Evolutionary conservation across 2,888 invertebrate species (phyloP), one percentile per base, ranked within the genome.

Genomic region (Venusia cambrica): DNA sequence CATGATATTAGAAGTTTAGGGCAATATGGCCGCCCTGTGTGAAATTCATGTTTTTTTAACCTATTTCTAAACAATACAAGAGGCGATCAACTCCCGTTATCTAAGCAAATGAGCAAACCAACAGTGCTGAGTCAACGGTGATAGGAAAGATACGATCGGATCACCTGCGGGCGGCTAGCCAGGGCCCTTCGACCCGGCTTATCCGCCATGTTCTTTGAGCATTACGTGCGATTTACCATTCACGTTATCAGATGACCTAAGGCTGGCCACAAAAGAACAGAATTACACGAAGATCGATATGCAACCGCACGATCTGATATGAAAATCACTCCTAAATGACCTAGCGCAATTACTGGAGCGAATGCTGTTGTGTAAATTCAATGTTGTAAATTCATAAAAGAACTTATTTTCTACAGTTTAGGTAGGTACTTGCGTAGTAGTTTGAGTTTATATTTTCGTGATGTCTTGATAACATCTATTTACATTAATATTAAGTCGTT

Each of bases 151-250:
- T 74, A 70, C 43, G 51, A 77, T 78, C 73, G 54, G 47, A 74
- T 72, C 68, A 69, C 60, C 51, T 59, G 56, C 62, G 58, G 57
- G 48, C 53, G 29, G 53, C 48, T 74, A 78, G 77, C 65, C 76
- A 78, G 77, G 78, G 79, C 65, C 52, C 41, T 56, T 35, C 19
- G 29, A 16, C 27, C 35, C 26, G 35, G 57, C 30, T 37, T 45
- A 47, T 69, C 72, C 63, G 55, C 63, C 65, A n/a, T 62, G 62
- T 66, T 70, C 71, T 71, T n/a, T 72, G 65, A 73, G 76, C 72
- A 67, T 79, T 75, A 83, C 77, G 74, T 79, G 79, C 80, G 72
- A 80, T 80, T 74, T 76, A 74, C 69, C 66, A 73, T 73, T 81
- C 59, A 31, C 64, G 68, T 80, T 83, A 84, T 84, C 84, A 70